Evolutionary conservation across 2,797 vertebrate genomes (phyloP).

Genomic region (Neosilurus hyrtlii): DNA sequence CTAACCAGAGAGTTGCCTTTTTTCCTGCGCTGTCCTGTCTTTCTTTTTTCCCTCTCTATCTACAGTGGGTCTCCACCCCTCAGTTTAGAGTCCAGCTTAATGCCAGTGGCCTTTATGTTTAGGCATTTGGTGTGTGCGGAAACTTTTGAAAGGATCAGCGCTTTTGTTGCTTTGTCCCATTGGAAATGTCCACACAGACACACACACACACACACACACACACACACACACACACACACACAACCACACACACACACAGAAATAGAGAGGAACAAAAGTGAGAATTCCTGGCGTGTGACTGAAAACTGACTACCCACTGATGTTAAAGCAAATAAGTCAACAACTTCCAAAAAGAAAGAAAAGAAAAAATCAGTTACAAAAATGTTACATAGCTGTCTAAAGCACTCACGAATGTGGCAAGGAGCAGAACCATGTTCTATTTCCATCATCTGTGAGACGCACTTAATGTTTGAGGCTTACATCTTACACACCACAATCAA

Average conservation of each 20-base stretch:
- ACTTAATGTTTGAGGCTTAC: slow-evolving; percentile 1
- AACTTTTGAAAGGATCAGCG: slow-evolving; percentile 43
- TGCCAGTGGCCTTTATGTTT: slow-evolving; percentile 37
- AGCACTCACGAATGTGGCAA: slow-evolving; percentile 4
- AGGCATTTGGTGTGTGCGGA: slow-evolving; percentile 46
- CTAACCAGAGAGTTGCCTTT: slow-evolving; percentile 37
- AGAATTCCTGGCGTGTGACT: slow-evolving; percentile 24
- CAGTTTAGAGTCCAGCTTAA: slow-evolving; percentile 31
- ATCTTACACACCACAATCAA: background rate
- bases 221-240: background rate
- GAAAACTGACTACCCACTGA: background rate
- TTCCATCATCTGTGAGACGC: slow-evolving; percentile 15
- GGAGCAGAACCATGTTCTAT: slow-evolving; percentile 30
- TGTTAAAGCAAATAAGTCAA: slow-evolving; percentile 15
- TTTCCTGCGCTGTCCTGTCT: background rate
- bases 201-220: background rate
- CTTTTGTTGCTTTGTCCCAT: slow-evolving; percentile 28
- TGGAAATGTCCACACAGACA: background rate
- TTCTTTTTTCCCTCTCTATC: background rate
- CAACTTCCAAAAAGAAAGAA: background rate
- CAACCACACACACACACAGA: background rate
- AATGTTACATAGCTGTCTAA: slow-evolving; percentile 19
- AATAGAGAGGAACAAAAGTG: slow-evolving; percentile 13
- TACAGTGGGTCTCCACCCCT: slow-evolving; percentile 14
- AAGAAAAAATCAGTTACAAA: background rate